These are phyloP conservation scores for Lepidurus packardi DNA, from an alignment of 1,140 invertebrate species.

Conservation along the genomic window DNA sequence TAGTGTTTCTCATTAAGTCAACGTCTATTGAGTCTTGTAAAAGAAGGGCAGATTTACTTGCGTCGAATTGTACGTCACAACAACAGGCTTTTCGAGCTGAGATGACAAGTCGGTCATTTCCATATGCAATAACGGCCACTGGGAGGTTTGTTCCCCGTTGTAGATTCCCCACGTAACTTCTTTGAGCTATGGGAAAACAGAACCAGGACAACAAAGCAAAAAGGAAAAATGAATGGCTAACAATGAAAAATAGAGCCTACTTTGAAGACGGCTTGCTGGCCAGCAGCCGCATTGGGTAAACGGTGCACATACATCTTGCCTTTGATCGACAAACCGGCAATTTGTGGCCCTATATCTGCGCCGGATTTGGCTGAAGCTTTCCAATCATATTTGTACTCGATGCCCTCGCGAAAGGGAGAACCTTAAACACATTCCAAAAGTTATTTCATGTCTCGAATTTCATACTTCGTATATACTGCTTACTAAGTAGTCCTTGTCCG, in stretches of 20 bases:
- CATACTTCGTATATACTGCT: background rate
- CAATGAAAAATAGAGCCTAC: background rate
- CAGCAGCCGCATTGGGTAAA: background rate
- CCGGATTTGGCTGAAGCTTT: constrained; percentile 22
- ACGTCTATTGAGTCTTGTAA: too few species aligned
- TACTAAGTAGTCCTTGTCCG: background rate
- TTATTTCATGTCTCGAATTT: background rate
- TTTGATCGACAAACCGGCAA: constrained; percentile 8
- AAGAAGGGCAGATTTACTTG: background rate
- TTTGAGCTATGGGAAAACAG: constrained; percentile 27
- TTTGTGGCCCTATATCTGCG: background rate
- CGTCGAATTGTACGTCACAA: background rate
- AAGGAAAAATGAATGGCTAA: background rate
- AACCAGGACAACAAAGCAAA: background rate
- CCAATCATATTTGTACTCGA: constrained; percentile 35
- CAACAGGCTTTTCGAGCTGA: constrained; percentile 12
- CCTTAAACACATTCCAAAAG: background rate
- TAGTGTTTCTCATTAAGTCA: background rate
- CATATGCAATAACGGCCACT: background rate
- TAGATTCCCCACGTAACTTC: constrained; percentile 9
- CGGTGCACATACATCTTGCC: background rate
- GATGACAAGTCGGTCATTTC: constrained; percentile 6
- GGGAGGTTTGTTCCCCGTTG: background rate
- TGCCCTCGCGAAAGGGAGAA: constrained; percentile 33
- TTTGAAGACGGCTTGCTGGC: constrained; percentile 18